These are phyloP conservation scores for Anarsia innoxiella DNA, from an alignment of 2,888 invertebrate species.

Conservation along the genomic window DNA sequence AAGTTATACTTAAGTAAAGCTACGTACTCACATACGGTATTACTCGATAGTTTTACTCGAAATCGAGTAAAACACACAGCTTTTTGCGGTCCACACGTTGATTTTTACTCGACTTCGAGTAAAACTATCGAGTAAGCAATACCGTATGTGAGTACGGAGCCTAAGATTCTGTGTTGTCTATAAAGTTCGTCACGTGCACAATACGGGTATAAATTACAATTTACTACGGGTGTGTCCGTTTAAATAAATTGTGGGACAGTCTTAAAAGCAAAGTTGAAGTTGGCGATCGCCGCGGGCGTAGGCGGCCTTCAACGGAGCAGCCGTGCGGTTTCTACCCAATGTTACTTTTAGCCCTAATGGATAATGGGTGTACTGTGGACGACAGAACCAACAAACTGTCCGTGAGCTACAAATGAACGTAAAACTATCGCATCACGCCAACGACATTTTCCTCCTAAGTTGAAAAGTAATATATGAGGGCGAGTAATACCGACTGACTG, in stretches of 20 bases:
- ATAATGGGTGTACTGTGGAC: constrained; percentile 16
- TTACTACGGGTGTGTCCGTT: no score
- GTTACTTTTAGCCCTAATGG: constrained; percentile 18
- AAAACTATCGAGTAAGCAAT: no score
- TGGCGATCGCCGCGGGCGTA: constrained; percentile 26
- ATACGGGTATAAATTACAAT: no score
- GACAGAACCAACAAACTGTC: constrained; percentile 1
- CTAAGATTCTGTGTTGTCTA: no score
- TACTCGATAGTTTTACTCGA: no score
- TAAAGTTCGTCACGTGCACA: no score
- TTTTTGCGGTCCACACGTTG: no score
- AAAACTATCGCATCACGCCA: constrained; percentile 4
- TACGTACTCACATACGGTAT: no score
- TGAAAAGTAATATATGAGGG: not conserved
- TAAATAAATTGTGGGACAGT: constrained; percentile 31
- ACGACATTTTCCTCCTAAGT: constrained; percentile 3
- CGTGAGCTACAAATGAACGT: constrained; percentile 1
- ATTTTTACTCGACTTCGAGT: no score
- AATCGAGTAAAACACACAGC: no score
- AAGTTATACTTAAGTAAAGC: no score
- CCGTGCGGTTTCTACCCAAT: constrained; percentile 17
- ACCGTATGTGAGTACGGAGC: no score
- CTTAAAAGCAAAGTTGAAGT: constrained; percentile 43
- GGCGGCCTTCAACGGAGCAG: constrained; percentile 20
- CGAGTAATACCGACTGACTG: constrained; percentile 1